These are phyloP conservation scores for Ceratitis capitata DNA, from an alignment of 1,140 invertebrate genomes.

Conservation along the genomic window DNA sequence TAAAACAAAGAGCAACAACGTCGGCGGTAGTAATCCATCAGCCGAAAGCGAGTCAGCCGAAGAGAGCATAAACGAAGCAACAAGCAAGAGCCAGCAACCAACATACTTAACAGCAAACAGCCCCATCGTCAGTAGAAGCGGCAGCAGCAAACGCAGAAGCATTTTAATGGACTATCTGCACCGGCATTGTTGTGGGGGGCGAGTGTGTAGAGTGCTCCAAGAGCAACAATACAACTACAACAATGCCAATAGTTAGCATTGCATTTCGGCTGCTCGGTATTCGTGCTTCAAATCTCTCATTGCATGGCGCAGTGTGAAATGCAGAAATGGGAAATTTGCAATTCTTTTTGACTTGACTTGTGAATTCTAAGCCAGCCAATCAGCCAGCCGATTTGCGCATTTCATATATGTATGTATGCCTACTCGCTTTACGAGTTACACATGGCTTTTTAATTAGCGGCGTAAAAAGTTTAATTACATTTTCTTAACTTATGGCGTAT, in stretches of 20 bases:
- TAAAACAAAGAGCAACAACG: slow-evolving; percentile 2
- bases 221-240: background rate
- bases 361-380: background rate
- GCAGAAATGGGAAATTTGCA: background rate
- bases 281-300: background rate
- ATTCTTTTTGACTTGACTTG: background rate
- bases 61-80: background rate
- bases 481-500: background rate
- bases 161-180: background rate
- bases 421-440: background rate
- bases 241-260: background rate
- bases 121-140: background rate
- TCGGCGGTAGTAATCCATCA: background rate
- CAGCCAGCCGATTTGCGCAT: background rate
- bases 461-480: background rate
- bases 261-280: background rate
- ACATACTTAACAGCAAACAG: background rate
- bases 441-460: background rate
- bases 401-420: background rate
- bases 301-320: background rate
- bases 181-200: background rate
- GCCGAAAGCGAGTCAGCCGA: background rate
- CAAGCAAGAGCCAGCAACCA: background rate
- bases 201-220: background rate
- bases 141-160: background rate